Evolutionary conservation across 2,113 vertebrate species (phyloP), one percentile per base, ranked within the genome.

Genomic region (Otis tarda): DNA sequence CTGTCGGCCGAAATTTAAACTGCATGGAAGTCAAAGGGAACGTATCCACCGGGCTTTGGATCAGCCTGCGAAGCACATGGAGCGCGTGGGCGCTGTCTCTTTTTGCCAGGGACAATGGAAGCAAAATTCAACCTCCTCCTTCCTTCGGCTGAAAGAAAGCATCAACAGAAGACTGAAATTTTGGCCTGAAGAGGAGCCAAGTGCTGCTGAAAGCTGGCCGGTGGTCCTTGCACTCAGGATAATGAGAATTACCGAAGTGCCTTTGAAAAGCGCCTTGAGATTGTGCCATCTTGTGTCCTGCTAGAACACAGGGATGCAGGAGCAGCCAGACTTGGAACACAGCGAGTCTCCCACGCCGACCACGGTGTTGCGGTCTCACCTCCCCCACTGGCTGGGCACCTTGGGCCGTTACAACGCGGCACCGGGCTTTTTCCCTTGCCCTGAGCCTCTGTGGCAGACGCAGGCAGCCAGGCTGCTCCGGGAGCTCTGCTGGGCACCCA

Each of bases 21-120:
- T 2, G 59, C 2, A 0, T 24, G 25, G 50, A 24, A 86, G 85
- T 59, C 92, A 14, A 56, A 87, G 87, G 87, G 61, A 91, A 57
- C 0, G 90, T 31, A 85, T 83, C 71, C 65, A 15, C 73, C 25
- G 13, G 94, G 90, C 90, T 75, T 53, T 73, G 95, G 94, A 94
- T 21, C 92, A 94, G 92, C 79, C 94, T 69, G 83, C 71, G 16
- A 4, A 93, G 90, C 96, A 90, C 94, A 92, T 56, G 92, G 83
- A 80, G 60, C 0, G 63, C 2, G 90, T 95, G 87, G 96, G 96
- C 7, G 87, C 95, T 82, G 89, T 43, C 85, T 92, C 61, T 37
- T 81, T 60, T 39, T 94, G 95, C 95, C 96, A 97, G 95, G 96
- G 95, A 96, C 92, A 94, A 94, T 84, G 73, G 90, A 88, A 93